Conservation (phyloP, 2,113 vertebrate genomes). For the Oryzias javanicus region DNA sequence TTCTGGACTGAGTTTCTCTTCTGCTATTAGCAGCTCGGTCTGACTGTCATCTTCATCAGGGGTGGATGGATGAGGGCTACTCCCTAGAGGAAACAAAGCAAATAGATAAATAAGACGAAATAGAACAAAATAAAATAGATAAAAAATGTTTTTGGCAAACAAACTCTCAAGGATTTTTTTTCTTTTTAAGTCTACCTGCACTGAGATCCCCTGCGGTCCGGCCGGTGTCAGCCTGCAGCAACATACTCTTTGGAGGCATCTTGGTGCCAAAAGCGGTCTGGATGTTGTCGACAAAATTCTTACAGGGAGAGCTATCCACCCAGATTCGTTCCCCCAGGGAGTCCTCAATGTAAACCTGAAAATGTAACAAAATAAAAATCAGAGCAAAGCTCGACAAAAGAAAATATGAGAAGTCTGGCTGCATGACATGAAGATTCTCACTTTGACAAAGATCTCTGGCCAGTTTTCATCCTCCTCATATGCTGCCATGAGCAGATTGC, state of each 20-base stretch:
- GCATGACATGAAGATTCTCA: conserved; percentile 23
- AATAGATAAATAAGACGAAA: neutral
- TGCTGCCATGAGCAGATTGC: conserved; percentile 96
- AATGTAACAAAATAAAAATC: neutral
- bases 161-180: neutral
- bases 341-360: conserved; percentile 97
- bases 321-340: conserved; percentile 96
- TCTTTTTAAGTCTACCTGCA: conserved; percentile 76
- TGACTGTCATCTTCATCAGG: conserved; percentile 97
- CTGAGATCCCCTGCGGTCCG: conserved; percentile 90
- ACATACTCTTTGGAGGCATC: conserved; percentile 94
- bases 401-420: neutral
- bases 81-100: conserved; percentile 74
- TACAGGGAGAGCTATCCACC: conserved; percentile 98
- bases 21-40: conserved; percentile 91
- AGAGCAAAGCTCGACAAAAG: neutral
- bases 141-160: neutral
- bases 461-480: conserved; percentile 99
- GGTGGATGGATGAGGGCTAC: conserved; percentile 93
- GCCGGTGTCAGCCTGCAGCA: conserved; percentile 87
- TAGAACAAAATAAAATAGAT: too few species aligned
- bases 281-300: conserved; percentile 95
- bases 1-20: conserved; percentile 96
- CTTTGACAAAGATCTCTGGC: conserved; percentile 99
- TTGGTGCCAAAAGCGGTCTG: conserved; percentile 96